phyloP scores from a whole-genome alignment of 2,888 invertebrate species.

The Melanargia galathea region DNA sequence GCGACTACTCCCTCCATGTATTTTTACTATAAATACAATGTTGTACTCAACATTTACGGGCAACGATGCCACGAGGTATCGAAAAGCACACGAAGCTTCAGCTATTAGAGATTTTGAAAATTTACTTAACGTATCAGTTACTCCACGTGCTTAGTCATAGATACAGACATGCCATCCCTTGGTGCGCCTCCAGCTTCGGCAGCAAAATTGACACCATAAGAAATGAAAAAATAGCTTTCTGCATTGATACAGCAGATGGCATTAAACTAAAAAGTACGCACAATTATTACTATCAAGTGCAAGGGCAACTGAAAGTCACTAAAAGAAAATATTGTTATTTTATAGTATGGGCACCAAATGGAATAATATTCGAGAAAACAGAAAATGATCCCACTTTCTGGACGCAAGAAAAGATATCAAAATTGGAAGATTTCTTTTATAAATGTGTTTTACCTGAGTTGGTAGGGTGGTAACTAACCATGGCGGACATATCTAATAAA shows the following conservation, averaged over 20 bases:
- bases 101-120: slow-evolving; percentile 4
- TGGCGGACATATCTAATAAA: no score
- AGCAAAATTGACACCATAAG: neutral
- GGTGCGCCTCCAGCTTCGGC: neutral
- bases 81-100: slow-evolving; percentile 1
- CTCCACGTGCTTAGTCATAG: neutral
- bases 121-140: neutral
- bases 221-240: neutral
- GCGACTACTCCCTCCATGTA: neutral
- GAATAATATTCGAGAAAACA: neutral
- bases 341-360: neutral
- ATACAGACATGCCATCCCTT: neutral
- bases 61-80: neutral
- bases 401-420: neutral
- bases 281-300: slow-evolving; percentile 1
- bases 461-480: no score
- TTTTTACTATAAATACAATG: neutral
- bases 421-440: neutral
- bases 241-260: neutral
- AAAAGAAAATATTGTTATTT: slow-evolving; percentile 1
- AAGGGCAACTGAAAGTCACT: neutral
- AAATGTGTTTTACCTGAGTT: neutral
- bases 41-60: neutral
- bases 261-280: neutral
- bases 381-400: neutral